Conservation (phyloP, 2,113 vertebrate species). For the Actenoides hombroni region DNA sequence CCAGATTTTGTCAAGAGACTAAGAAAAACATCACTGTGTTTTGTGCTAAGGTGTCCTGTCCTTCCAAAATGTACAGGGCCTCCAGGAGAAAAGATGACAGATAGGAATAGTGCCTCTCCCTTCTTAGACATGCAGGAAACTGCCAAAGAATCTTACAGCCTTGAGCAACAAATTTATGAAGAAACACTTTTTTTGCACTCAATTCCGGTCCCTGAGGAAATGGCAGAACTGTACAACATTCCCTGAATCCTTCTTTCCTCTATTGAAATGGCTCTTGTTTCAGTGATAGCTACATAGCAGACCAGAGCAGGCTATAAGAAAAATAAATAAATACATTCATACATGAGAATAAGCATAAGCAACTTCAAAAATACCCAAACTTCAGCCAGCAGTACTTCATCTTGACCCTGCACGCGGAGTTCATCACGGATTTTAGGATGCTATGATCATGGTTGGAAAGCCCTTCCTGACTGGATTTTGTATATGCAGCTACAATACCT, state of each 20-base stretch:
- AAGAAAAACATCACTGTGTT: background rate
- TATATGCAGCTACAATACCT: background rate
- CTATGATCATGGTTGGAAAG: background rate
- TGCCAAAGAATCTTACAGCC: background rate
- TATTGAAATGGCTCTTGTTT: background rate
- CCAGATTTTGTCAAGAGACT: background rate
- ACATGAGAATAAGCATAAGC: background rate
- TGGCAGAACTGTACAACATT: background rate
- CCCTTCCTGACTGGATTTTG: constrained; percentile 16
- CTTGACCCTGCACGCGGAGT: background rate
- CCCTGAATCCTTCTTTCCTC: background rate
- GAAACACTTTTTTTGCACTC: background rate
- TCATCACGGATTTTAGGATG: background rate
- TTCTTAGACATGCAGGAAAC: background rate
- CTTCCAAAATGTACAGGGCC: background rate
- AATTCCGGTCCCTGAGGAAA: background rate
- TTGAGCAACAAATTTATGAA: background rate
- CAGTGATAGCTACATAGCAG: background rate
- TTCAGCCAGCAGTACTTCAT: background rate
- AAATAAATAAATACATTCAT: background rate
- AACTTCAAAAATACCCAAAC: background rate
- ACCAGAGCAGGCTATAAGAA: background rate
- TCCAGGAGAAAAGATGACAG: background rate
- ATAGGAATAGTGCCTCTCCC: background rate
- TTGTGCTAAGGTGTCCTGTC: background rate